Conservation (phyloP, 2,797 vertebrate genomes). For the Amphiprion clarkii region DNA sequence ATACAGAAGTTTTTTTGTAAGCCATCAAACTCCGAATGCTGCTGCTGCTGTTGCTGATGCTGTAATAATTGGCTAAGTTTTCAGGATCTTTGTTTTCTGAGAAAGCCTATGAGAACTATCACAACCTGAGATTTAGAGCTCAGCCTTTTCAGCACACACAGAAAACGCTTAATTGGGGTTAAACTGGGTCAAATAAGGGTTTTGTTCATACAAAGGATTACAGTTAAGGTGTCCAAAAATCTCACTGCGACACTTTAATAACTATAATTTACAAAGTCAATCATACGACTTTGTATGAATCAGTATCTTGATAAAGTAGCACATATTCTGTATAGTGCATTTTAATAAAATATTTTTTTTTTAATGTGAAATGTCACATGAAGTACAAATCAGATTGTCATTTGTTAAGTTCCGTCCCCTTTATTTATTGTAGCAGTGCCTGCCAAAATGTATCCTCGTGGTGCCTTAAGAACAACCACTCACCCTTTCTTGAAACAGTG, state of each 20-base stretch:
- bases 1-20: slow-evolving; percentile 4
- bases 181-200: slow-evolving; percentile 28
- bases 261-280: background rate
- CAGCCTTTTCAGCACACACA: slow-evolving; percentile 13
- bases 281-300: background rate
- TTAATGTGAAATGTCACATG: background rate
- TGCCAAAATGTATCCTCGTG: background rate
- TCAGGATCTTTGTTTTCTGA: slow-evolving; percentile 30
- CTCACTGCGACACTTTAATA: slow-evolving; percentile 1
- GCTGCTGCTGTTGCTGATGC: slow-evolving; percentile 1
- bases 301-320: background rate
- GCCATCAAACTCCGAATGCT: slow-evolving; percentile 15
- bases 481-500: no score
- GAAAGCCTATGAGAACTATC: slow-evolving; percentile 32
- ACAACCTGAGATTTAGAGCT: slow-evolving; percentile 29
- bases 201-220: slow-evolving; percentile 14
- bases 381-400: background rate
- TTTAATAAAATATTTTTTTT: no score
- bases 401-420: background rate
- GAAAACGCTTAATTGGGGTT: slow-evolving; percentile 32
- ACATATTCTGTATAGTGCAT: background rate
- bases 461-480: background rate
- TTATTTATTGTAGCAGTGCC: background rate
- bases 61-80: slow-evolving; percentile 47
- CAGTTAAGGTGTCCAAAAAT: background rate